Evolutionary conservation across 2,113 vertebrate species (phyloP), one percentile per base, ranked within the genome.

Genomic region (Vanacampus margaritifer): DNA sequence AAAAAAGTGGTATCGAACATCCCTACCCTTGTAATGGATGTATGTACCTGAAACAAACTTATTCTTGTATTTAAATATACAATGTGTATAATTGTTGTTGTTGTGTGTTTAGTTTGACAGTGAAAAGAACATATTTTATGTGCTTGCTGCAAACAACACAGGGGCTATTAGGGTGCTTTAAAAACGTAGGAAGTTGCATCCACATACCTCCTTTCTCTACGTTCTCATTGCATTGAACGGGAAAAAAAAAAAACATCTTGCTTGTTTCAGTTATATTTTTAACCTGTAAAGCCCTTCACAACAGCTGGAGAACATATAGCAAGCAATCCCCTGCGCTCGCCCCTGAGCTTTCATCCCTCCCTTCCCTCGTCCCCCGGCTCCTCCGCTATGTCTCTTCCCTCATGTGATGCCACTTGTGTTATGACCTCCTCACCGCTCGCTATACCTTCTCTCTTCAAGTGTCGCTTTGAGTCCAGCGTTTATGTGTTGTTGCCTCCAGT

Each of bases 241-340:
- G n/a, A 41, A 41, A 41, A 12, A 2, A 3, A 12, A 21, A 89
- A 89, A 92, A 88, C 82, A 87, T 86, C 88, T 92, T 81, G 89
- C 82, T 81, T 53, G 17, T 83, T 82, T 92, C 91, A 80, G 79
- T 88, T 82, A 88, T 75, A 74, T 66, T 91, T 41, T 84, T 80
- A 79, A 73, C 71, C 71, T 73, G 66, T 46, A 35, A 59, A 35
- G 28, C 28, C 28, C 57, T 35, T 19, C 57, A 28, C 26, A 59
- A 9, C 6, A 17, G 9, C 35, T 21, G 13, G 14, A 24, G 36
- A 63, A 21, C 61, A 46, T 46, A 12, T 64, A 2, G 23, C 5
- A 32, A 32, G 32, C 43, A 28, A n/a, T n/a, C 21, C n/a, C 26
- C n/a, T 16, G 3, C 41, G 21, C 37, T 16, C 19, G 23, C n/a